phyloP scores from a whole-genome alignment of 2,888 invertebrate species.

The Embidobia sp. region DNA sequence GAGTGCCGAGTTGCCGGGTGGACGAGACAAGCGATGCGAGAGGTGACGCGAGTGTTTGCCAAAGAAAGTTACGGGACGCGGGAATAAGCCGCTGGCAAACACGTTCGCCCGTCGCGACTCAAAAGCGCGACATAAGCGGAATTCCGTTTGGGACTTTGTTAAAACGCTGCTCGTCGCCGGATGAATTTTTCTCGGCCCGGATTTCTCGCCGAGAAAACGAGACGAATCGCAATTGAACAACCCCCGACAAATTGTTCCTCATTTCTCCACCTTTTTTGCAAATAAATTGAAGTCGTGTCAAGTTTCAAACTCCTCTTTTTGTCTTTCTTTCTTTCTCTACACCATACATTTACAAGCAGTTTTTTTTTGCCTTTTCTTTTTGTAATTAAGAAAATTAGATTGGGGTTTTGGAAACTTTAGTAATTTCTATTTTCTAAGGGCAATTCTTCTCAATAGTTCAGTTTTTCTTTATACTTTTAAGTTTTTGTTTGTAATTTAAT shows the following conservation, averaged over 20 bases:
- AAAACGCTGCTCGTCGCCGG: slow-evolving; percentile 33
- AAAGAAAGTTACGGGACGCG: slow-evolving; percentile 60
- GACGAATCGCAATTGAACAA: slow-evolving; percentile 32
- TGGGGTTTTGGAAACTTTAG: too few species aligned
- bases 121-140: slow-evolving; percentile 70
- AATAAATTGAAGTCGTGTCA: slow-evolving; percentile 29
- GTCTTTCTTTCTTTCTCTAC: background rate
- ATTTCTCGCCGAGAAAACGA: slow-evolving; percentile 12
- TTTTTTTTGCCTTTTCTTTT: too few species aligned
- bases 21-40: slow-evolving; percentile 53
- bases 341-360: too few species aligned
- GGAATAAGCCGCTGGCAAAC: slow-evolving; percentile 69
- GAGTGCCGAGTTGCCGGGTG: slow-evolving; percentile 41
- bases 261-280: slow-evolving; percentile 1
- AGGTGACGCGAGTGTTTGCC: slow-evolving; percentile 59
- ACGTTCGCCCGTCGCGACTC: slow-evolving; percentile 65
- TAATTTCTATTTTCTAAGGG: too few species aligned
- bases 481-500: too few species aligned
- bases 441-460: too few species aligned
- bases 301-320: background rate
- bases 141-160: slow-evolving; percentile 68
- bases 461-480: too few species aligned
- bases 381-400: too few species aligned
- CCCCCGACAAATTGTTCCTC: slow-evolving; percentile 27
- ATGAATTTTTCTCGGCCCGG: slow-evolving; percentile 32